These are phyloP conservation scores for Neolamprologus ventralis DNA, from an alignment of 2,113 vertebrate species.

Conservation along the genomic window DNA sequence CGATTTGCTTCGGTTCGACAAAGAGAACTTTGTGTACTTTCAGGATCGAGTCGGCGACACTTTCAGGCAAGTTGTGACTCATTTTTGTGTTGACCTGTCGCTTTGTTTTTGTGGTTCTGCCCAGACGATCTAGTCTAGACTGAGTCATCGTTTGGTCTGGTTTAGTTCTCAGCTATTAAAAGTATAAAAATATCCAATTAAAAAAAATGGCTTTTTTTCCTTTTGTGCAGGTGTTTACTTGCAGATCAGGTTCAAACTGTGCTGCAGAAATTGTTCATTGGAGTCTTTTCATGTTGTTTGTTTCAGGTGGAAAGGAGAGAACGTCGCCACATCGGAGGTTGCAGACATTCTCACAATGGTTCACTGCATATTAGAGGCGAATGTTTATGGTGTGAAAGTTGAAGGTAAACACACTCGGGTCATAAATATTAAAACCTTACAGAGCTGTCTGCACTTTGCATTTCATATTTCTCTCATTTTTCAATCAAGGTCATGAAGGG, in stretches of 20 bases:
- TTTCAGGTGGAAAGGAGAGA: slow-evolving; percentile 90
- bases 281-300: neutral
- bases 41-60: slow-evolving; percentile 90
- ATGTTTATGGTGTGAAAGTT: slow-evolving; percentile 83
- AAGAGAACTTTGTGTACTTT: slow-evolving; percentile 83
- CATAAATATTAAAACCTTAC: neutral
- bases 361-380: slow-evolving; percentile 78
- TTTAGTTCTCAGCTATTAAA: neutral
- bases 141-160: neutral
- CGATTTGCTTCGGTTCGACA: slow-evolving; percentile 78
- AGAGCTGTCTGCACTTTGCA: neutral
- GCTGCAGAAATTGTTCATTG: neutral
- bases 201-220: neutral
- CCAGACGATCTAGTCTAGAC: neutral
- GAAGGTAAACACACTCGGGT: slow-evolving; percentile 69
- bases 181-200: neutral
- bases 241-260: neutral
- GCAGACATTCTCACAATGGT: slow-evolving; percentile 65
- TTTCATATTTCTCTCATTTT: neutral
- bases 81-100: neutral
- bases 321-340: slow-evolving; percentile 88
- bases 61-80: slow-evolving; percentile 73
- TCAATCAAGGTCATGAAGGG: slow-evolving; percentile 79
- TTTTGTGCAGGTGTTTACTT: neutral
- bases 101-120: neutral